These are phyloP conservation scores for Excalfactoria chinensis DNA, from an alignment of 2,113 vertebrate genomes.

Conservation along the genomic window DNA sequence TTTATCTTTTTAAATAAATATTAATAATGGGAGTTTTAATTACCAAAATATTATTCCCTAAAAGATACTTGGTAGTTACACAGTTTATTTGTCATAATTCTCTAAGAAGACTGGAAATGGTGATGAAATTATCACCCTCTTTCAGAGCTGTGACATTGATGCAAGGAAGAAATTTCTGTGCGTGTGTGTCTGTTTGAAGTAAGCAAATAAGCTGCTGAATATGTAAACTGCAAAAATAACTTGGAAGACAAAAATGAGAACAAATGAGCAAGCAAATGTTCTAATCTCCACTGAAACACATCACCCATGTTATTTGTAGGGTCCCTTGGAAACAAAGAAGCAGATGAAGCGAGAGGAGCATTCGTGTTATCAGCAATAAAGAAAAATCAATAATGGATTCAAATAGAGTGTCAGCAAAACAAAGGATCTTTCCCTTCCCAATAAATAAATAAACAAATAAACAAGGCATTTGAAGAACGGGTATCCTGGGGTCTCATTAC, in stretches of 20 bases:
- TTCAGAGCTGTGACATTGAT: neutral
- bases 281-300: slow-evolving; percentile 36
- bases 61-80: neutral
- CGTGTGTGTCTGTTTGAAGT: slow-evolving; percentile 14
- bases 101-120: neutral
- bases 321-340: slow-evolving; percentile 46
- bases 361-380: slow-evolving; percentile 51
- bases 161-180: neutral
- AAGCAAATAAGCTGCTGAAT: slow-evolving; percentile 46
- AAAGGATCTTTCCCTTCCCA: slow-evolving; percentile 33
- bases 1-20: neutral
- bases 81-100: neutral
- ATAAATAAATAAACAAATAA: slow-evolving; percentile 18
- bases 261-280: slow-evolving; percentile 51
- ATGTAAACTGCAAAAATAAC: slow-evolving; percentile 53
- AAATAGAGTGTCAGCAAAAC: slow-evolving; percentile 31
- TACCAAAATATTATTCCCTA: neutral
- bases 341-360: slow-evolving; percentile 28
- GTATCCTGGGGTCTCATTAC: neutral
- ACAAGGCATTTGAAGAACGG: neutral
- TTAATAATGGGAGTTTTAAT: neutral
- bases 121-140: neutral
- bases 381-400: slow-evolving; percentile 73
- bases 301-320: slow-evolving; percentile 25
- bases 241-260: slow-evolving; percentile 51